Base-by-base conservation (phyloP, 1,140 invertebrate species). In the Hycleus phaleratus region DNA sequence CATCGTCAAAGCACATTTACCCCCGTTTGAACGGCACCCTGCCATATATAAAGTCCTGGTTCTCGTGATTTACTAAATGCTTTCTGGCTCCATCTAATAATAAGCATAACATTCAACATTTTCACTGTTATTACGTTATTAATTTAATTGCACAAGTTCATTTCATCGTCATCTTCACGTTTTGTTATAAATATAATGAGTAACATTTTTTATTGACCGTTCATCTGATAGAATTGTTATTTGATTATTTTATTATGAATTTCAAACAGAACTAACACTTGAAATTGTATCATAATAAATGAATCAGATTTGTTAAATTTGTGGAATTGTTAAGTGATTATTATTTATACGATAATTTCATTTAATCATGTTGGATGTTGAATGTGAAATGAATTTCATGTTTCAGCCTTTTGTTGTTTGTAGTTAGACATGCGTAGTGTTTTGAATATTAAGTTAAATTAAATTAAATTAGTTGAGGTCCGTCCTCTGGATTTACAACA, bases 321-420 rank as follows among this genome's bases (percentile, higher is more conserved):
- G n/a, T 8, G n/a, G 11, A 24, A 45, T 54, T 44, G 45, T 55
- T 12, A 44, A 55, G 42, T 49, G 42, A 58, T 58, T 58, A 58
- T 45, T 48, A 50, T 51, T 53, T 58, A 51, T n/a, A 48, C 38
- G 38, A 51, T 58, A 58, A 58, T 58, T 58, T 58, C 49, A 58
- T 58, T 51, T 51, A 50, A 49, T 46, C 38, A 24, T 32, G 49
- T 32, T 12, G 49, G 56, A 25, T 26, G 32, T 12, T 56, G 54
- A 58, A 58, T 58, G 49, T 58, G 10, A 58, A 58, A 58, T 51
- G 40, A 45, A 58, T 26, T 52, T 49, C 47, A 50, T 38, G 48
- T 47, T 57, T 46, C 18, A 26, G 24, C 38, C 52, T 54, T 54
- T 54, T 54, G 52, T 54, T 54, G 52, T 54, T 54, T 54, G 52